Percentiles rank a stretch among this genome's conserved stretches.
phyloP scores from a whole-genome alignment of 2,888 invertebrate genomes.

The Polydrusus pterygomalis region DNA sequence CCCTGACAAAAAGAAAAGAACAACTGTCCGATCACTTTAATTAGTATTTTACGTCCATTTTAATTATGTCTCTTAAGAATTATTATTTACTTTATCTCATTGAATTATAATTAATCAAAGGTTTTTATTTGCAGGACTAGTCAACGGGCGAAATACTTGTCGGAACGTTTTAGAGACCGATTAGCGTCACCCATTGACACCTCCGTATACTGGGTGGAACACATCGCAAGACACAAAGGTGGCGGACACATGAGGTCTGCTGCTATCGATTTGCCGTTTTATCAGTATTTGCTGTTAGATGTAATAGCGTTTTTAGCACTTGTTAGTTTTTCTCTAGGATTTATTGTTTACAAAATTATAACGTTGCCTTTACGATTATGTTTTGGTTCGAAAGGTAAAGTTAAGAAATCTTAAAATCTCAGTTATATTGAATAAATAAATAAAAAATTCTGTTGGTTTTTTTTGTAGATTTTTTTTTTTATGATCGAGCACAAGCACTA shows the following conservation, averaged over 20 bases:
- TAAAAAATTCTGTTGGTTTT: too few relatives aligned
- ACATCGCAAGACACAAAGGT: constrained; percentile 77
- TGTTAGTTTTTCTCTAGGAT: neutral
- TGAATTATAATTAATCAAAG: neutral
- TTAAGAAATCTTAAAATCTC: neutral
- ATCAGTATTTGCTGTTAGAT: constrained; percentile 76
- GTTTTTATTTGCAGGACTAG: constrained; percentile 59
- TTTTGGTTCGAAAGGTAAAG: neutral
- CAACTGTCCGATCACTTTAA: too few relatives aligned
- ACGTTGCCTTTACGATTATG: neutral
- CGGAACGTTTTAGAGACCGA: constrained; percentile 74
- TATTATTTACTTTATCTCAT: too few relatives aligned
- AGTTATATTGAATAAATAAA: too few relatives aligned
- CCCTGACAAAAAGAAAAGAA: too few relatives aligned
- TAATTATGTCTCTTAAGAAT: too few relatives aligned
- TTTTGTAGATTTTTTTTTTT: too few relatives aligned
- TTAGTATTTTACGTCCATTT: too few relatives aligned
- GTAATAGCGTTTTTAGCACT: constrained; percentile 70
- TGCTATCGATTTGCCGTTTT: constrained; percentile 75
- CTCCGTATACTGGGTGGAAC: constrained; percentile 81
- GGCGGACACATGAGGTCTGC: constrained; percentile 74
- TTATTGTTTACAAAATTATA: neutral
- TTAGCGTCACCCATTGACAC: constrained; percentile 76
- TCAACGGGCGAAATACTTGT: constrained; percentile 70
- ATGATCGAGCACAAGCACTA: too few relatives aligned